Evolutionary conservation across 2,113 vertebrate species (phyloP), one percentile per base, ranked within the genome.

Genomic region (Turnix velox): DNA sequence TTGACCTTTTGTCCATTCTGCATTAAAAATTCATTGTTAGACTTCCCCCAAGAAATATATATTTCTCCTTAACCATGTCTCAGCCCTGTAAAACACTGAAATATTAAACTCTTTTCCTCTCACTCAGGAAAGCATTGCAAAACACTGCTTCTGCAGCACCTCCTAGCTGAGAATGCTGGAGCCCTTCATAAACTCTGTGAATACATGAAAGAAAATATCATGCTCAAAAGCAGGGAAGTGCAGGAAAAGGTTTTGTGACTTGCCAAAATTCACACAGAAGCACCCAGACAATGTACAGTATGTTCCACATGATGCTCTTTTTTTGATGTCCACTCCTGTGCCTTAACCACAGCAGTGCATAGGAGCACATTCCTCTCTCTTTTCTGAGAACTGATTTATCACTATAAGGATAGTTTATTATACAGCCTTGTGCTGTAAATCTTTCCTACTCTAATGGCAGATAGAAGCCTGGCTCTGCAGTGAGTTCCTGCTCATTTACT

Each of bases 401-500:
- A 84, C 71, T 62, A 37, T 78, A 69, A 89, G 43, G 59, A 66
- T 72, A 54, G 74, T 84, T 95, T 93, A 82, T 95, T 94, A 78
- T 69, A 84, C 74, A 93, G 54, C 30, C 33, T 82, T 58, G 72
- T 87, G 92, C 81, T 84, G 62, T 93, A 96, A 96, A 93, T 93
- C 84, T 84, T 91, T 73, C 52, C 84, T 69, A 45, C 77, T 92
- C 52, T 93, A 92, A 94, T 58, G 73, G 91, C 69, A 94, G 81
- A 84, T 88, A 94, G 95, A 91, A 92, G 77, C 92, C 91, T 96
- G 91, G 92, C 96, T 91, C 77, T 3, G 14, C 4, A 0, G 74
- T 76, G 88, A 96, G 87, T 84, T 94, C 91, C 91, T 95, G 87
- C 62, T 96, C 94, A 89, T 91, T 96, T 94, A 85, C 71, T 96